Base-by-base conservation (phyloP, 1,140 invertebrate genomes). In the Drosophila baimaii region DNA sequence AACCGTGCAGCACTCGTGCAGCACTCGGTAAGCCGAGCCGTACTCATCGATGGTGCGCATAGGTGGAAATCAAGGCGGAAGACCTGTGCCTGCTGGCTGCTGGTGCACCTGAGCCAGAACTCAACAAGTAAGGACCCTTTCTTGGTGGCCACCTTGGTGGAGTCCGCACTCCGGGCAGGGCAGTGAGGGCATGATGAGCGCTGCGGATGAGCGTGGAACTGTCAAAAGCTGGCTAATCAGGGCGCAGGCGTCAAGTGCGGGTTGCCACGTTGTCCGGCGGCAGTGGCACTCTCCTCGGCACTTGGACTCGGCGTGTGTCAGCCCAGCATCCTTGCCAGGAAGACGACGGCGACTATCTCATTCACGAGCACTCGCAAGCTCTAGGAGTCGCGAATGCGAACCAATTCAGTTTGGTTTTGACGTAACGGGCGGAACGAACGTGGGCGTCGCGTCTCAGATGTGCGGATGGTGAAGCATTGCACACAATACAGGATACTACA, bases 181-280 rank as follows among this genome's bases (percentile, higher is more conserved):
- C 10, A 39, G 31, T 13, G 19, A 27, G 56, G 27, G 17, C 49
- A 51, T 51, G 37, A n/a, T n/a, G n/a, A n/a, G n/a, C n/a, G 63
- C 59, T 65, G 21, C 35, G 51, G 44, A 75, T 57, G 37, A 39
- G 51, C 43, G 43, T 72, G 52, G 13, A 82, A 78, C 77, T 35
- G 62, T 81, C 63, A 70, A 46, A 73, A 47, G 4, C 23, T 23
- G 44, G 46, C 56, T 33, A 49, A 17, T 19, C 19, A 57, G 35
- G 27, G 64, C 82, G 82, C 82, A 82, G 74, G 82, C 82, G 82
- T 35, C 19, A 19, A n/a, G 21, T 52, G 41, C 43, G 43, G 25
- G 51, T 37, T 71, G 65, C 35, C 54, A 59, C 29, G 51, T 41
- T 57, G 43, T 31, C 13, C 51, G 31, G 51, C 51, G 33, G 33